These are phyloP conservation scores for Onchidella celtica DNA, from an alignment of 2,888 invertebrate species.

Conservation along the genomic window DNA sequence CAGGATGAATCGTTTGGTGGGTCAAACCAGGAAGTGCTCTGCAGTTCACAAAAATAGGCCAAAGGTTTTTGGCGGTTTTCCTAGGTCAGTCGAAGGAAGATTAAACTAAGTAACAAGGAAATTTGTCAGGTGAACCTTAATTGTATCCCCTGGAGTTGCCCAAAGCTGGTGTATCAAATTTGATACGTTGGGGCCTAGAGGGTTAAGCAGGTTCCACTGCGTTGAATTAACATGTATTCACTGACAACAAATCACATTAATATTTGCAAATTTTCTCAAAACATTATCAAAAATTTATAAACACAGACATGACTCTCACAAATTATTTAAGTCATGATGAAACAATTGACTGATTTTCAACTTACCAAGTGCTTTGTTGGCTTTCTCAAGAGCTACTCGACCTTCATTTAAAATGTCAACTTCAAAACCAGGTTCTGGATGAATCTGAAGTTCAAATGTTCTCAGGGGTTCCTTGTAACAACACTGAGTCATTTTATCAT, in stretches of 20 bases:
- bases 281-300: neutral
- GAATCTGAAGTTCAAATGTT: slow-evolving; percentile 83
- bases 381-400: slow-evolving; percentile 88
- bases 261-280: neutral
- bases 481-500: slow-evolving; percentile 96
- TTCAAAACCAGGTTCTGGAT: slow-evolving; percentile 88
- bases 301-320: neutral
- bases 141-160: too few relatives aligned
- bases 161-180: too few relatives aligned
- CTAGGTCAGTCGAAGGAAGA: too few relatives aligned
- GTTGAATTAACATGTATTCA: too few relatives aligned
- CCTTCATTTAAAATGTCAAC: slow-evolving; percentile 91
- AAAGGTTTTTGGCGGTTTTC: too few relatives aligned
- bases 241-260: neutral
- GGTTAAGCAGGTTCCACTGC: too few relatives aligned
- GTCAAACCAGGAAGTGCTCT: too few relatives aligned
- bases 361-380: slow-evolving; percentile 88
- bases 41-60: too few relatives aligned
- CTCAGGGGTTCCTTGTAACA: slow-evolving; percentile 86
- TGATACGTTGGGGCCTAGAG: too few relatives aligned
- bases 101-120: too few relatives aligned
- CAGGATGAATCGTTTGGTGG: too few relatives aligned
- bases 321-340: neutral
- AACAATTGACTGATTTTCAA: neutral
- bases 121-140: too few relatives aligned